Evolutionary conservation across 2,888 invertebrate genomes (phyloP).

Genomic region (Dendrolimus pini): DNA sequence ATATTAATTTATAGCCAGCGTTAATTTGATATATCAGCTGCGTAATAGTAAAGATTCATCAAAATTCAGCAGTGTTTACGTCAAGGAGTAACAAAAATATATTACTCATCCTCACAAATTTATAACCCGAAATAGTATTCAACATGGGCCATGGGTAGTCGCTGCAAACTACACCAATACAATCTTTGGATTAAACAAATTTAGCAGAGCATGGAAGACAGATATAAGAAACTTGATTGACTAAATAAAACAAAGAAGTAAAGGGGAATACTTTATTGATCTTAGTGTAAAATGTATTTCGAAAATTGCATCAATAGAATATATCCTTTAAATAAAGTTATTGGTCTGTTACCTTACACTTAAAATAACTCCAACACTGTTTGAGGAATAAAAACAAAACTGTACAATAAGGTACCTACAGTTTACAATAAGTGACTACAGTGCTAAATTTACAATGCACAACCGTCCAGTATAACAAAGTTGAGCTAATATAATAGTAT

Average conservation of each 20-base stretch:
- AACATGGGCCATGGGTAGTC: no score
- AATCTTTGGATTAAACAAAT: no score
- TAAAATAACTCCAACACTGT: conserved; percentile 59
- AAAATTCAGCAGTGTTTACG: no score
- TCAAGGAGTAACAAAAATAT: no score
- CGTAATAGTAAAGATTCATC: no score
- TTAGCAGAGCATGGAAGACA: no score
- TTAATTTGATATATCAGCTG: no score
- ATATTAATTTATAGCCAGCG: no score
- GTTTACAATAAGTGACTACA: conserved; percentile 47
- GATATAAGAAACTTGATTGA: background rate
- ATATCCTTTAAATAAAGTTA: conserved; percentile 68
- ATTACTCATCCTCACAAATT: no score
- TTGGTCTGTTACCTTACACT: conserved; percentile 69
- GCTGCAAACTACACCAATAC: no score
- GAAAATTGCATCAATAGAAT: conserved; percentile 73
- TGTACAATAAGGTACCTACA: conserved; percentile 58
- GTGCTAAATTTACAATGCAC: conserved; percentile 54
- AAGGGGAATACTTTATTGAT: conserved; percentile 74
- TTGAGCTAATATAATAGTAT: no score
- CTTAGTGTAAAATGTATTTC: conserved; percentile 73
- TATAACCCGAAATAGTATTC: no score
- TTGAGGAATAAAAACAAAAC: conserved; percentile 44
- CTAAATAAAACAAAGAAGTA: conserved; percentile 43
- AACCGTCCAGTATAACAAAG: background rate